Conservation (phyloP, 2,113 vertebrate genomes). For the Gracilinanus agilis region DNA sequence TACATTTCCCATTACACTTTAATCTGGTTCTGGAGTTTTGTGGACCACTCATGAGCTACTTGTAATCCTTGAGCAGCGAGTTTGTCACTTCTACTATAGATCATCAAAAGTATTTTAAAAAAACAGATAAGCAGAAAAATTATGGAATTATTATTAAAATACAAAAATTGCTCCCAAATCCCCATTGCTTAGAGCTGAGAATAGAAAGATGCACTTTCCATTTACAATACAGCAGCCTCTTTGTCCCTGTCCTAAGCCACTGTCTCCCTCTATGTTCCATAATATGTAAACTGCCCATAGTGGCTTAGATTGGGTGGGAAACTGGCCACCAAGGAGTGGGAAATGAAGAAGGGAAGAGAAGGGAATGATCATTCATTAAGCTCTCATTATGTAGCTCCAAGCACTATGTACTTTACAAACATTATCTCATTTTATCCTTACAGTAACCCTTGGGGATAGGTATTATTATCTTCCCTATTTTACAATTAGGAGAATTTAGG, state of each 20-base stretch:
- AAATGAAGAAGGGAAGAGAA: neutral
- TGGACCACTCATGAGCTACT: neutral
- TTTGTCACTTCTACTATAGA: neutral
- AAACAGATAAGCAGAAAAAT: neutral
- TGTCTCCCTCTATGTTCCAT: neutral
- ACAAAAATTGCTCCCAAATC: neutral
- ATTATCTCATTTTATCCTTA: neutral
- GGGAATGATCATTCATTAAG: neutral
- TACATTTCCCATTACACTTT: neutral
- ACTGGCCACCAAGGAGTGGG: neutral
- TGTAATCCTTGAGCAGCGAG: neutral
- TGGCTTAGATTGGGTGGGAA: neutral
- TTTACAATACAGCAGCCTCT: neutral
- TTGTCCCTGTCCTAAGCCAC: neutral
- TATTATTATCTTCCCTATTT: neutral
- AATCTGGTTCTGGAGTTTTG: neutral
- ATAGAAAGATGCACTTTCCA: neutral
- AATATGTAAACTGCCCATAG: neutral
- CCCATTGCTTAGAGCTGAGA: neutral
- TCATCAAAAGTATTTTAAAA: neutral
- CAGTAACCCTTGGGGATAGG: neutral
- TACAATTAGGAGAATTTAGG: neutral
- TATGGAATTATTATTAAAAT: neutral
- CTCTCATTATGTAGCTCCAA: neutral
- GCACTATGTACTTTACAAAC: neutral